Percentiles rank a stretch among this genome's conserved stretches.
phyloP scores from a whole-genome alignment of 2,888 invertebrate genomes.

The Tenthredo mesomela region DNA sequence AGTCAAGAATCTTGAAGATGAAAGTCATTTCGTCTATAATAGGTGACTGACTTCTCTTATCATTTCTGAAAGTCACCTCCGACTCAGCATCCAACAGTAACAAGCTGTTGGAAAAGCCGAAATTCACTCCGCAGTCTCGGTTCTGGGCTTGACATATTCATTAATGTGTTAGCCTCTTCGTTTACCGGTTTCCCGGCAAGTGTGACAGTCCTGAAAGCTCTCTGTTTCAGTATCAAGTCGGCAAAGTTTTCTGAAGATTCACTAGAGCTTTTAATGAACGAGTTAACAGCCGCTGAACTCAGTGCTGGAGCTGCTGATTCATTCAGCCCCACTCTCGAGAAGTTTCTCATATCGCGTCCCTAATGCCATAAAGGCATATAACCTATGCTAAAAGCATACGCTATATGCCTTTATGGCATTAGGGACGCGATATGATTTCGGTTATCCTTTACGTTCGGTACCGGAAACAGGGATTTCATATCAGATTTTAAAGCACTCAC shows the following conservation, averaged over 20 bases:
- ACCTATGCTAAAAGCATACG: too few species aligned
- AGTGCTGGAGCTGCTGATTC: not conserved
- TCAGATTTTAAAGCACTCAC: not conserved
- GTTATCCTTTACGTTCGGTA: not conserved
- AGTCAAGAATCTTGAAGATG: not conserved
- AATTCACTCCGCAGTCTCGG: not conserved
- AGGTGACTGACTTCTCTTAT: not conserved
- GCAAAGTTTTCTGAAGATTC: not conserved
- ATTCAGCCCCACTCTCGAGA: not conserved
- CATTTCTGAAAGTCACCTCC: not conserved
- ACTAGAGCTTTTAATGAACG: not conserved
- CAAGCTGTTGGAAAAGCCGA: not conserved
- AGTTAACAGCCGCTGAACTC: not conserved
- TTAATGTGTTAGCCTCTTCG: not conserved
- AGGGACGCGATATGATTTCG: too few species aligned
- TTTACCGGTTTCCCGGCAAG: not conserved
- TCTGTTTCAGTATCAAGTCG: not conserved
- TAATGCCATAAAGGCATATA: too few species aligned
- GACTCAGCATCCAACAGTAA: not conserved
- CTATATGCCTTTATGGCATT: too few species aligned
- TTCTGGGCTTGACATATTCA: not conserved
- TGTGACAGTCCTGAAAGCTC: not conserved
- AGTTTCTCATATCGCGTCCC: not conserved
- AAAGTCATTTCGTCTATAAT: not conserved
- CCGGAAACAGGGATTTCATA: not conserved